Evolutionary conservation across 2,888 invertebrate genomes (phyloP).

Genomic region (Melieria picta): DNA sequence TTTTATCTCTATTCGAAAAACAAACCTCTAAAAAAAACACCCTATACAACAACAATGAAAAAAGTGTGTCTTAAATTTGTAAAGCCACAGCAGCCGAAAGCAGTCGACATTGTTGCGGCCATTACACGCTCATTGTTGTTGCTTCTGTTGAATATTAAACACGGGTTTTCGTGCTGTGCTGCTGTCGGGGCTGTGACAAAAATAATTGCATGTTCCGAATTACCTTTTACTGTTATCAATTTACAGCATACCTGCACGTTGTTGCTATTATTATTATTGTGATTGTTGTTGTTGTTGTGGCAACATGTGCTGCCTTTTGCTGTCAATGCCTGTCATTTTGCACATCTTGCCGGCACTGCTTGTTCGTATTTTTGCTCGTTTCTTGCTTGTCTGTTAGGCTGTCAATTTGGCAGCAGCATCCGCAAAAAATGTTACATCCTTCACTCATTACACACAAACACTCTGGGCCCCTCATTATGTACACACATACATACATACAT

Average conservation of each 20-base stretch:
- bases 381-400: not conserved
- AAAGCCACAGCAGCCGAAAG: too few relatives aligned
- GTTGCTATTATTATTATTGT: not conserved
- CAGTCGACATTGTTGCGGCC: too few relatives aligned
- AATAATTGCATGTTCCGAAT: slow-evolving; percentile 29
- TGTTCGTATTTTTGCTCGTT: slow-evolving; percentile 23
- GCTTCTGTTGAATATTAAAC: too few relatives aligned
- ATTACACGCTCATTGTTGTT: too few relatives aligned
- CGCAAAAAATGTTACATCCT: not conserved
- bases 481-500: not conserved
- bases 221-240: slow-evolving; percentile 24
- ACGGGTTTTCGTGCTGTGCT: too few relatives aligned
- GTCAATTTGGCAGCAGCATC: too few relatives aligned
- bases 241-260: slow-evolving; percentile 6
- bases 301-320: slow-evolving; percentile 14
- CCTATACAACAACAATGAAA: too few relatives aligned
- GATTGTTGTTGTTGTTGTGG: not conserved
- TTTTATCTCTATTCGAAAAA: too few relatives aligned
- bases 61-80: too few relatives aligned
- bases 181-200: not conserved
- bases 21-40: too few relatives aligned
- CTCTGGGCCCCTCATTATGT: not conserved
- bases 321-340: slow-evolving; percentile 27
- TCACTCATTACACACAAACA: not conserved
- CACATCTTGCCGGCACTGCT: not conserved